Evolutionary conservation across 2,113 vertebrate species (phyloP).

Genomic region (Vulpes ferrilata): DNA sequence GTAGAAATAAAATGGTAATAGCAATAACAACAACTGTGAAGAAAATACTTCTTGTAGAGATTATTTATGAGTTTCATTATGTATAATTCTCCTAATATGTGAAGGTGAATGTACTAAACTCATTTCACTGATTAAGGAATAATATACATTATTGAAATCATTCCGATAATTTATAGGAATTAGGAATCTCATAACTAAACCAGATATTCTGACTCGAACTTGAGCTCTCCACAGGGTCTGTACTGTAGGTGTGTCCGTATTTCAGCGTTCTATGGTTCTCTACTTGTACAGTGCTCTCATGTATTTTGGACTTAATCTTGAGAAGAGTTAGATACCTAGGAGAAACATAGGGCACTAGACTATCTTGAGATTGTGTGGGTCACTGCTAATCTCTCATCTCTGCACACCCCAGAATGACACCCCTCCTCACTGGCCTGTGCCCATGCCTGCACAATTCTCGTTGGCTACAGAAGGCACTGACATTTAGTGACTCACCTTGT

Average conservation of each 20-base stretch:
- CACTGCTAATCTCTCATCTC: not conserved
- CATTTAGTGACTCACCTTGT: not conserved
- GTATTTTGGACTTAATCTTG: not conserved
- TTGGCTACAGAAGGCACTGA: not conserved
- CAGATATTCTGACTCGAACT: not conserved
- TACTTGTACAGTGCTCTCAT: not conserved
- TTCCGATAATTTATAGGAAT: not conserved
- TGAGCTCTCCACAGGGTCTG: not conserved
- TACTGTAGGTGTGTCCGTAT: not conserved
- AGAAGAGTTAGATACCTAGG: not conserved
- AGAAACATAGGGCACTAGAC: not conserved
- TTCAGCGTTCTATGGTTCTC: not conserved
- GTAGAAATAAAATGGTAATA: not conserved
- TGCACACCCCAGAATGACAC: accelerated
- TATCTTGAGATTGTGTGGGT: not conserved
- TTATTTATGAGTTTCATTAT: not conserved
- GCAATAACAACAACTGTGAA: not conserved
- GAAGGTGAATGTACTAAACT: not conserved
- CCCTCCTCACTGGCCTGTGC: too few relatives aligned
- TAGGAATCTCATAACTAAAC: not conserved
- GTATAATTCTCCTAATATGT: not conserved
- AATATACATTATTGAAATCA: not conserved
- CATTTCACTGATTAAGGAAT: not conserved
- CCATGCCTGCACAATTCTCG: accelerated
- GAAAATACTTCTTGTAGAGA: not conserved